Evolutionary conservation across 2,797 vertebrate genomes (phyloP), one percentile per base, ranked within the genome.

Genomic region (Gymnopithys bicolor): DNA sequence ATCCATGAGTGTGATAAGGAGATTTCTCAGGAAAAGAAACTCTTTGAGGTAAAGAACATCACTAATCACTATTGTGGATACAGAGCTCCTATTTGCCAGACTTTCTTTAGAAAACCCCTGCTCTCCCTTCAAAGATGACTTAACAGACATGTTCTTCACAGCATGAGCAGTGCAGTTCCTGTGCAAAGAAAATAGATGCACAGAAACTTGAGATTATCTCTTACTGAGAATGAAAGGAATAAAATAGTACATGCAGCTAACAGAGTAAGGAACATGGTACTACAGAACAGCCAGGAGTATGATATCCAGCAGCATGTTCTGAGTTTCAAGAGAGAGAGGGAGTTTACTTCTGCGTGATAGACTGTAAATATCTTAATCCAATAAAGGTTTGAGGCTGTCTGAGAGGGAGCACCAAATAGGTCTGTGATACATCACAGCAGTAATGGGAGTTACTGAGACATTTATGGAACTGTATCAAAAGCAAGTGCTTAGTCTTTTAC

Each of bases 321-420:
- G 56, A 78, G 39, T 84, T 87, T 82, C 49, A 60, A 28, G 4
- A 83, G 48, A 69, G 43, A 62, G 10, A 66, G n/a, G 19, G 35
- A 70, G 71, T 91, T 89, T 74, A 62, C 37, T 79, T 79, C 56
- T 83, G 27, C 35, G 45, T 67, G 48, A 85, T 67, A 52, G 87
- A 60, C 25, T 82, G 62, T 79, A 89, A 88, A 67, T 79, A 73
- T 67, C 48, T 88, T 93, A 91, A 89, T 91, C 70, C 48, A 53
- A 79, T 92, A 91, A 56, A 84, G 17, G 24, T 49, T 84, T 86
- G 78, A 79, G 41, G 37, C n/a, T 67, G 10, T 84, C 73, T 69
- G 17, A 89, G 70, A 73, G 19, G 33, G 12, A 91, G 32, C 48
- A 83, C 24, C 10, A 64, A 78, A 87, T 19, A 66, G 6, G 14